Evolutionary conservation across 2,113 vertebrate genomes (phyloP).

Genomic region (Xenus cinereus): DNA sequence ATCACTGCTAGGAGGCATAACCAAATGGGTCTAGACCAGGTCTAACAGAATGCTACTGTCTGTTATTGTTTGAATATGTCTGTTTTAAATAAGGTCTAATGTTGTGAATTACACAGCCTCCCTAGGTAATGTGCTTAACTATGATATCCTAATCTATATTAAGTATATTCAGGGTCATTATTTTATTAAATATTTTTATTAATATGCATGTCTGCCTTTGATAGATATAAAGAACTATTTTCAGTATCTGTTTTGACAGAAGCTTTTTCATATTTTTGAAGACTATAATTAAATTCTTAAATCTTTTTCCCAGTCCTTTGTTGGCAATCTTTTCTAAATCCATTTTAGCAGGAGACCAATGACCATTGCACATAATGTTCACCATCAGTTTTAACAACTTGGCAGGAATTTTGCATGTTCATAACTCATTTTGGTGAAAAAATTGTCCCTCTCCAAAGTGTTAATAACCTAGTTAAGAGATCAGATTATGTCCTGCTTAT

Average conservation of each 20-base stretch:
- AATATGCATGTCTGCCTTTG: background rate
- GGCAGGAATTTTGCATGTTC: background rate
- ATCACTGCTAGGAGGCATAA: background rate
- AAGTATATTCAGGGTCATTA: background rate
- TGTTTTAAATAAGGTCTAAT: background rate
- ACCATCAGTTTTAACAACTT: background rate
- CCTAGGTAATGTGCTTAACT: background rate
- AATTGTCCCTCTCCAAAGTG: background rate
- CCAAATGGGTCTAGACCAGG: background rate
- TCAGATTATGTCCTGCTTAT: background rate
- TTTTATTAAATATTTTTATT: background rate
- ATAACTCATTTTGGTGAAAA: background rate
- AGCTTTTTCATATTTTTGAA: background rate
- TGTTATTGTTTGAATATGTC: background rate
- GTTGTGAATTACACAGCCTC: background rate
- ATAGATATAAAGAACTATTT: background rate
- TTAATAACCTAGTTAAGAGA: background rate
- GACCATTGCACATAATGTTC: background rate
- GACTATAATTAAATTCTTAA: background rate
- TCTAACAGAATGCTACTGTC: background rate
- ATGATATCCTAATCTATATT: background rate
- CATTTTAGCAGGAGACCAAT: background rate
- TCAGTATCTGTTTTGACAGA: background rate
- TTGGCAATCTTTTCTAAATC: background rate
- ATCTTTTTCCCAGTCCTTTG: background rate